Evolutionary conservation across 1,140 invertebrate species (phyloP), one percentile per base, ranked within the genome.

Genomic region (Sarcophaga bullata): DNA sequence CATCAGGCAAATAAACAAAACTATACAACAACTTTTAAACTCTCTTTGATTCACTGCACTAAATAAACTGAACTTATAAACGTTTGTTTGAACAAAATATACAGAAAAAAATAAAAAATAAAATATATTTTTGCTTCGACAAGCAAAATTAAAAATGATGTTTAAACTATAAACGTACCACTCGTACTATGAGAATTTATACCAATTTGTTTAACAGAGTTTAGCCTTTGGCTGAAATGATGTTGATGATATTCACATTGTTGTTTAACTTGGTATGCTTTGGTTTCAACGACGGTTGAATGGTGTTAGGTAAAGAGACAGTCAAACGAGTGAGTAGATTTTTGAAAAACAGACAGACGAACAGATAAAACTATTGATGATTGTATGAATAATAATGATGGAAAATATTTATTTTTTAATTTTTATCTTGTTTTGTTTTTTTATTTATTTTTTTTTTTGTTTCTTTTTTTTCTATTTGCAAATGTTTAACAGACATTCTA

Each of bases 201-300:
- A 52, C 50, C 9, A 52, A 68, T 68, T 19, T 68, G 19, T 68
- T 68, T 68, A 68, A 58, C 52, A 58, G 19, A n/a, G 58, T 17
- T 68, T 68, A 68, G 58, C 58, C 58, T 68, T 68, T 68, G 58
- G 58, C 58, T 19, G 58, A 68, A 68, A 17, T 68, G 58, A 68
- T 68, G 58, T 37, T 68, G 58, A 13, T 58, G 52, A 11, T 11
- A 68, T 68, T 37, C 25, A 37, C 25, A 37, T 37, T 37, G 25
- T 37, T 68, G 58, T 68, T 68, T 68, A n/a, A 13, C 15, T 19
- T 68, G 6, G 58, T 17, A 68, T 68, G 52, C 52, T 58, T 58
- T 58, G 58, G 58, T 68, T 68, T 68, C n/a, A 37, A 37, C 25
- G 25, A 37, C 25, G 25, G 25, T 13, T 58, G 52, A 15, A 58